A percentile compares a stretch with the other conserved stretches of the same genome.
Conservation (phyloP, 2,888 invertebrate genomes). For the Sphaerophoria rueppellii region DNA sequence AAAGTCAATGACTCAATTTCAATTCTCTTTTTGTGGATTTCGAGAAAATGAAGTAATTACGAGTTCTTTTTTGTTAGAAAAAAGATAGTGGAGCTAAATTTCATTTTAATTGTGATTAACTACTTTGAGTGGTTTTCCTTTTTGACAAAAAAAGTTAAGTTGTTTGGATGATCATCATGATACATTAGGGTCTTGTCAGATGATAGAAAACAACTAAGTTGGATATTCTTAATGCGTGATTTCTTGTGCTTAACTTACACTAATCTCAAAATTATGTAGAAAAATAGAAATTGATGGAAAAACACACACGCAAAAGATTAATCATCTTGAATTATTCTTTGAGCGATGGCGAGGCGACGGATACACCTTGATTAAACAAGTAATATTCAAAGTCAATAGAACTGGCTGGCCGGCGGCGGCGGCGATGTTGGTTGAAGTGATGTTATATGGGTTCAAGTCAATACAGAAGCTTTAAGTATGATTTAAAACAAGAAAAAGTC, state of each 20-base stretch:
- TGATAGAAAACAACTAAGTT: not conserved
- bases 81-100: constrained; percentile 21
- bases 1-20: constrained; percentile 39
- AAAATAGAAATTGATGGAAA: not conserved
- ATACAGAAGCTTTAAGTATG: not conserved
- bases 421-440: not conserved
- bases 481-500: not conserved
- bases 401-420: not conserved
- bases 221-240: constrained; percentile 18
- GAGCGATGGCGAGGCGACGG: not conserved
- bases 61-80: constrained; percentile 1
- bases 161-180: constrained; percentile 8
- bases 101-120: constrained; percentile 44
- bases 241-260: constrained; percentile 2
- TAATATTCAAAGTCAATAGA: not conserved
- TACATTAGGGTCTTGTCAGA: constrained; percentile 8
- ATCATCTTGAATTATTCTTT: constrained; percentile 11
- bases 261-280: not conserved
- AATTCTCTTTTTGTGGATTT: constrained; percentile 11
- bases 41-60: constrained; percentile 24
- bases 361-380: not conserved
- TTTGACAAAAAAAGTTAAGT: too few species aligned
- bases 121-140: constrained; percentile 20
- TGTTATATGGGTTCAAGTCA: not conserved
- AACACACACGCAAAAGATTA: constrained; percentile 34